A percentile compares a stretch with the other conserved stretches of the same genome.
phyloP scores from a whole-genome alignment of 2,113 vertebrate species.

The Cyanistes caeruleus region DNA sequence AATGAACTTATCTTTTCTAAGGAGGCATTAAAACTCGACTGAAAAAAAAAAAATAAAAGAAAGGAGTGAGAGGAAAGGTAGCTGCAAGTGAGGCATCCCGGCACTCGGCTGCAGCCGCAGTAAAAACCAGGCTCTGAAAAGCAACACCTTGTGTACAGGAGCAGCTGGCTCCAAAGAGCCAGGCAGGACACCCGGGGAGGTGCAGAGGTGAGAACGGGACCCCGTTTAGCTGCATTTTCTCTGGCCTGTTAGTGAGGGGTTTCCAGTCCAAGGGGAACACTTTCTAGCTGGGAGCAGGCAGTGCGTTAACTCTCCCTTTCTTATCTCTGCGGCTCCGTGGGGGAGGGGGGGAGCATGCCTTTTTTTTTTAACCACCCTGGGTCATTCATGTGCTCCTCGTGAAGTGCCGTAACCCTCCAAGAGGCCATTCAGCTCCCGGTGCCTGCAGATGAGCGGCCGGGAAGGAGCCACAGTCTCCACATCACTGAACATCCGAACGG shows the following conservation, averaged over 20 bases:
- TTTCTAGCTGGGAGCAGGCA: background rate
- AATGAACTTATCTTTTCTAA: constrained; percentile 77
- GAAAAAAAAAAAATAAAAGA: background rate
- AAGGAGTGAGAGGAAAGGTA: constrained; percentile 31
- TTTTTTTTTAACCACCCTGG: background rate
- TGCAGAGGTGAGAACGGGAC: background rate
- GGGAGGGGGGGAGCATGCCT: background rate
- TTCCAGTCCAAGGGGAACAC: background rate
- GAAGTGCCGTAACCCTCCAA: constrained; percentile 6
- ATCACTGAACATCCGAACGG: background rate
- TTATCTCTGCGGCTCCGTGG: background rate
- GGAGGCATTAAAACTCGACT: constrained; percentile 71
- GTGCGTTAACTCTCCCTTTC: background rate
- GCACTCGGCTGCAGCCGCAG: background rate
- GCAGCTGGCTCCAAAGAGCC: background rate
- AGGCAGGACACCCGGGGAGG: background rate
- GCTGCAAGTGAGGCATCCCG: constrained; percentile 37
- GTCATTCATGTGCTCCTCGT: background rate
- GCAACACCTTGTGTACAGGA: background rate
- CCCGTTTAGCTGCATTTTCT: background rate
- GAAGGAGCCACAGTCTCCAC: constrained; percentile 23
- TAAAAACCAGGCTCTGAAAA: background rate
- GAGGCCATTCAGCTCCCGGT: background rate
- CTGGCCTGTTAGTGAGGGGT: background rate
- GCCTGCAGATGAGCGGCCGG: constrained; percentile 22